phyloP scores from a whole-genome alignment of 2,888 invertebrate species.

The Athrips mouffetella region DNA sequence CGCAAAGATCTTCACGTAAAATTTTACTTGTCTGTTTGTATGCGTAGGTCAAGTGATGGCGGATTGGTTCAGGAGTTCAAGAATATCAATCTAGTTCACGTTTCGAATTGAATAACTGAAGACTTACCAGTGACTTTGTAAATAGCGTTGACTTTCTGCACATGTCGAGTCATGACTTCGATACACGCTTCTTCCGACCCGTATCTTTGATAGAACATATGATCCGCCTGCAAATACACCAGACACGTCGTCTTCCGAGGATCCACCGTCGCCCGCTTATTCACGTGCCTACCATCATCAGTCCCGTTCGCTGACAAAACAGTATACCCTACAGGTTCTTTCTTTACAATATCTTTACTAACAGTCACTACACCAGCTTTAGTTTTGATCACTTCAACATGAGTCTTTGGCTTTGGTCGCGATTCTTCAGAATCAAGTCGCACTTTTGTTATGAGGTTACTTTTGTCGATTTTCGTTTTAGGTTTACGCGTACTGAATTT shows the following conservation, averaged over 20 bases:
- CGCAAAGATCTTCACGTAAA: too few relatives aligned
- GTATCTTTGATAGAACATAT: slow-evolving; percentile 96
- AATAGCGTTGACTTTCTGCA: slow-evolving; percentile 94
- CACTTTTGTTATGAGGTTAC: slow-evolving; percentile 74
- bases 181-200: slow-evolving; percentile 96
- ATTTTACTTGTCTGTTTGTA: too few relatives aligned
- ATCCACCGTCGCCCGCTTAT: slow-evolving; percentile 85
- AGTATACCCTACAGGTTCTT: slow-evolving; percentile 73
- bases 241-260: slow-evolving; percentile 95
- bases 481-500: slow-evolving; percentile 70
- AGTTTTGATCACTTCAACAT: slow-evolving; percentile 82
- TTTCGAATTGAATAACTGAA: neutral
- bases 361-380: slow-evolving; percentile 82
- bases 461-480: slow-evolving; percentile 74
- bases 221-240: slow-evolving; percentile 96
- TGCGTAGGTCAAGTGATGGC: too few relatives aligned
- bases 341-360: slow-evolving; percentile 81
- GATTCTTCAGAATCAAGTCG: slow-evolving; percentile 73
- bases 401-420: slow-evolving; percentile 82
- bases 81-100: too few relatives aligned
- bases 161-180: slow-evolving; percentile 96
- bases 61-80: too few relatives aligned
- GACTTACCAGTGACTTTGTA: slow-evolving; percentile 87
- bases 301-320: slow-evolving; percentile 66
- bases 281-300: slow-evolving; percentile 79